Evolutionary conservation across 2,113 vertebrate genomes (phyloP).

Genomic region (Spizaetus ornatus): DNA sequence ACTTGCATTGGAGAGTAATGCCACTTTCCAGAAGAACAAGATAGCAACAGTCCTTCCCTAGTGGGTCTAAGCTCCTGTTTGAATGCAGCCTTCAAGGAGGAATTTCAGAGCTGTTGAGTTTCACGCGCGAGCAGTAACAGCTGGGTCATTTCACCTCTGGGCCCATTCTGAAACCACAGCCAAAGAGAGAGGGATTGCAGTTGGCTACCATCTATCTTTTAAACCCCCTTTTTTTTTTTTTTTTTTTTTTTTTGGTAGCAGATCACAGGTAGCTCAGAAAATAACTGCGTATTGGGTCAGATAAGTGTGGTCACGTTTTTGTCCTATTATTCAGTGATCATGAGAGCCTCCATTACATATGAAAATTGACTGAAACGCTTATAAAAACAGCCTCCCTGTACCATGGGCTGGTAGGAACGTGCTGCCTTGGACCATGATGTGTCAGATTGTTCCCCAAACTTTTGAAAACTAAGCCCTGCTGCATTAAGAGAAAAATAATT

Average conservation of each 20-base stretch:
- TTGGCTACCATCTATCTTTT: not conserved
- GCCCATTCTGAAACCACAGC: not conserved
- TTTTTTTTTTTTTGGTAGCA: not conserved
- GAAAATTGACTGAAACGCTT: not conserved
- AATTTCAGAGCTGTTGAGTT: not conserved
- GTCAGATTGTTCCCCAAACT: not conserved
- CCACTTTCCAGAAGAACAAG: not conserved
- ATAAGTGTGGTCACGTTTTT: not conserved
- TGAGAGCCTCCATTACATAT: not conserved
- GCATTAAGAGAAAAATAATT: not conserved
- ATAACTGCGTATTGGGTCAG: not conserved
- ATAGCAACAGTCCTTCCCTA: not conserved
- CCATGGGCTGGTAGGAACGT: not conserved
- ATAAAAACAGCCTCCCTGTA: not conserved
- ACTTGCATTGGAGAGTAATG: not conserved
- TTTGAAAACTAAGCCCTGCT: not conserved
- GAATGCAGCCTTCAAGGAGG: not conserved
- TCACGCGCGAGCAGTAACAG: not conserved
- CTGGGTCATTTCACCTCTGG: not conserved
- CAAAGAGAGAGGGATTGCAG: not conserved
- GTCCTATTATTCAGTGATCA: not conserved
- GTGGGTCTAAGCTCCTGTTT: not conserved
- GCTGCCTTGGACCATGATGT: not conserved
- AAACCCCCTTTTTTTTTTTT: not conserved
- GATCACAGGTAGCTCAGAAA: not conserved